Base-by-base conservation (phyloP, 2,113 vertebrate genomes). In the Protomyctophum bolini region DNA sequence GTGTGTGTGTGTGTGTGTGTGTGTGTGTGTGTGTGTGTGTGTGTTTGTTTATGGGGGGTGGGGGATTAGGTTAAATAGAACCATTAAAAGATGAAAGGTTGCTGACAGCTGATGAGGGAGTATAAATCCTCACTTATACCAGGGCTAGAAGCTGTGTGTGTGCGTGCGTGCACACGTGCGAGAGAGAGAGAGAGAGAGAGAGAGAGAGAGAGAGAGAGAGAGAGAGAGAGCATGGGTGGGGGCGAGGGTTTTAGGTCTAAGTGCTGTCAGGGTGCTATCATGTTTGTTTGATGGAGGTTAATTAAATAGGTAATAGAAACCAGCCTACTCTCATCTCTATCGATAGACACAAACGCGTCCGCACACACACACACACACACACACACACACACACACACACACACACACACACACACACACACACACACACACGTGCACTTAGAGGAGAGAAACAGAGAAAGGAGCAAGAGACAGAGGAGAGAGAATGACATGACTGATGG, bases 221-320 rank as follows among this genome's bases (percentile, higher is more conserved):
- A 41, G 33, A 41, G 33, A 41, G 33, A 41, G 33, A 41, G 72
- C 33, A 3, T 4, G 33, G 33, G 33, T 41, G 33, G 33, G 33
- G 33, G 33, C 33, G 3, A 60, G 49, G 75, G 14, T 66, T 48
- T 21, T 57, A 10, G 50, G 54, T 58, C 77, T 72, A 82, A 87
- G 78, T 82, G 60, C 89, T 86, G 80, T 90, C 83, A 87, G 81
- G 83, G 69, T 80, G 77, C 85, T 83, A 85, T 83, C 80, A 56
- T 91, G 91, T 92, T 91, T 91, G 91, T 91, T 93, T 91, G 85
- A 90, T 88, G 86, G 83, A 81, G 79, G 82, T 79, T 93, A 91
- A 92, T 93, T 92, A 92, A 91, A 92, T 74, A 67, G 82, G 84
- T 84, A 88, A 89, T 75, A 79, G 82, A 91, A 85, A 84, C 86